A percentile compares a stretch with the other conserved stretches of the same genome.
These are phyloP conservation scores for Indicator maculatus DNA, from an alignment of 2,113 vertebrate species.

Conservation along the genomic window DNA sequence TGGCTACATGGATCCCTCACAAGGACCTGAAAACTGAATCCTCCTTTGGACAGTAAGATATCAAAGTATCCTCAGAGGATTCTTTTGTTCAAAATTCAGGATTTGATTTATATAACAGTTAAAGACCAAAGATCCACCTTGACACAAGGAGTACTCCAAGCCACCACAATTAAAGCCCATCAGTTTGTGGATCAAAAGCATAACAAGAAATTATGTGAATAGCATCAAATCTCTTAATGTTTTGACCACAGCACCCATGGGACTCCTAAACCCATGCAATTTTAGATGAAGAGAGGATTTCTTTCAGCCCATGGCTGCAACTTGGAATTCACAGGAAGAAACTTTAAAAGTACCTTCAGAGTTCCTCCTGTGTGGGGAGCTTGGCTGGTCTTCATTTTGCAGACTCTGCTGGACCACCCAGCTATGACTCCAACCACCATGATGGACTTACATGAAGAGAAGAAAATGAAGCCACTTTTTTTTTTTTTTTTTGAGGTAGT, in stretches of 20 bases:
- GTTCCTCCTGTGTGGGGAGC: background rate
- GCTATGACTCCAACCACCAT: background rate
- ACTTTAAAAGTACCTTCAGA: background rate
- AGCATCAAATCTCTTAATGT: background rate
- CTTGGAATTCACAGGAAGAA: background rate
- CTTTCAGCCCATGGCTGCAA: background rate
- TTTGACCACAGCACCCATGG: background rate
- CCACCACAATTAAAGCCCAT: background rate
- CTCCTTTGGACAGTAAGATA: background rate
- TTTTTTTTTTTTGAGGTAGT: background rate
- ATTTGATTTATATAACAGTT: background rate
- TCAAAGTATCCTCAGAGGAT: background rate
- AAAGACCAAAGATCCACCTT: background rate
- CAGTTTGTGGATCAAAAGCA: background rate
- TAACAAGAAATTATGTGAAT: background rate
- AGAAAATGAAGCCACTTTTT: background rate
- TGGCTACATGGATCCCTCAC: background rate
- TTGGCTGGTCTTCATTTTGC: background rate
- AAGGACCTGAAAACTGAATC: background rate
- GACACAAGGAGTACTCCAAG: background rate
- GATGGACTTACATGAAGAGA: fast-evolving
- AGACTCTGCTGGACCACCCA: background rate
- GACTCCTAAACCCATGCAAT: background rate
- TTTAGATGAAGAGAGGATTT: background rate
- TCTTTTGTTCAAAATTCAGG: background rate